Evolutionary conservation across 2,797 vertebrate species (phyloP).

Genomic region (Neosilurus hyrtlii): DNA sequence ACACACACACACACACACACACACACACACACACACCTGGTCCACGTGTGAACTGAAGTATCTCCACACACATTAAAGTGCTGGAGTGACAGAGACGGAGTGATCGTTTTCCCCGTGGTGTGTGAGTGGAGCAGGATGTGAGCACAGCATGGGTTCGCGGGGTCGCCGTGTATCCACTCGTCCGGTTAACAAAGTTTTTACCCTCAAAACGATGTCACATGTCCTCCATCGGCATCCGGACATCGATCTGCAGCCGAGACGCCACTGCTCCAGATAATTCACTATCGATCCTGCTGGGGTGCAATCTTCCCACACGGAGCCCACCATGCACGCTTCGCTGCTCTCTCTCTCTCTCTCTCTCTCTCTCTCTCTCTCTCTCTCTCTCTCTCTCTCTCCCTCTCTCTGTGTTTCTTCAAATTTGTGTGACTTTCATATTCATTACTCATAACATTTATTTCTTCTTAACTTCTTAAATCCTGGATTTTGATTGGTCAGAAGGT

Average conservation of each 20-base stretch:
- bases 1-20: constrained; percentile 52
- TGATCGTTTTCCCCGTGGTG: constrained; percentile 27
- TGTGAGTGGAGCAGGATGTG: constrained; percentile 30
- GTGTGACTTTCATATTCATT: neutral
- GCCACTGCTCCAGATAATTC: constrained; percentile 77
- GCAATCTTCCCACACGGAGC: constrained; percentile 75
- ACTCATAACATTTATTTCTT: neutral
- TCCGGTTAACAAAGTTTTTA: constrained; percentile 42
- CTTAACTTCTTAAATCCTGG: neutral
- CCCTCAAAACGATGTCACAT: constrained; percentile 25
- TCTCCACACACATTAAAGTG: constrained; percentile 38
- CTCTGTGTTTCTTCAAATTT: neutral
- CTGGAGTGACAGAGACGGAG: constrained; percentile 40
- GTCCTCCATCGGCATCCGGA: constrained; percentile 68
- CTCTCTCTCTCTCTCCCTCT: too few species aligned
- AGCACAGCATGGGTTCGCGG: constrained; percentile 14
- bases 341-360: constrained; percentile 49
- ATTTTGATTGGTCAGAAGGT: constrained; percentile 5
- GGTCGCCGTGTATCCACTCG: constrained; percentile 40
- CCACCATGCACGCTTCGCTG: constrained; percentile 67
- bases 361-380: too few species aligned
- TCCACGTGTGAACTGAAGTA: constrained; percentile 56
- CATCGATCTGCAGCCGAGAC: constrained; percentile 67
- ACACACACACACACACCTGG: constrained; percentile 47
- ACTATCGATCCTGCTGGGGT: constrained; percentile 76